Base-by-base conservation (phyloP, 2,113 vertebrate species). In the Hiodon tergisus region DNA sequence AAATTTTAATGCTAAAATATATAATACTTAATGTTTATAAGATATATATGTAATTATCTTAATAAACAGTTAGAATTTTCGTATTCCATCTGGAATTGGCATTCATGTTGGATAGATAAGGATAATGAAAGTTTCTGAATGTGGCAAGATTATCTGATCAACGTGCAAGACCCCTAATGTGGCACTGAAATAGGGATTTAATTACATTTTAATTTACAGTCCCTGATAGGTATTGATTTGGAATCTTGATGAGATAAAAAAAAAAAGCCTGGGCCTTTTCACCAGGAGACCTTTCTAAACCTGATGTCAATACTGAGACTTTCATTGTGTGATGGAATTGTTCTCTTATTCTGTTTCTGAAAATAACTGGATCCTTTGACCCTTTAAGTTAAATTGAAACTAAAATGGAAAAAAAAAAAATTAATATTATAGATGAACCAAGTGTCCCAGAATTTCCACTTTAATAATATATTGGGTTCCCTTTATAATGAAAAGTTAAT, bases 151-250 rank as follows among this genome's bases (percentile, higher is more conserved):
- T 31, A 31, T 31, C 31, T 31, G 31, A 31, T 31, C 31, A 31
- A 31, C 31, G 31, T 31, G 31, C 31, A 31, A 31, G 31, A 31
- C 31, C 31, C 31, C 31, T 31, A 31, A 31, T 31, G 31, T 31
- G 31, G 74, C 76, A 81, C 85, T 84, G 83, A 83, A 84, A 85
- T 83, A 67, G n/a, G 78, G 80, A 84, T 81, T 85, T 92, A 93
- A 93, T 94, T 90, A 92, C 79, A 80, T 87, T 93, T 93, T 93
- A 90, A 94, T 95, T 95, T 93, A 83, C 87, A 87, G 89, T 90
- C 87, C 89, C 89, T 93, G 92, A 95, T 94, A 86, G 92, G 79
- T 94, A 95, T 95, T 93, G 93, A 95, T 95, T 94, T 89, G 90
- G 87, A 90, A 91, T 88, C 85, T 66, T 71, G 72, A 69, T 31